Base-by-base conservation (phyloP, 2,888 invertebrate species). In the Torymus aiolomorphi region DNA sequence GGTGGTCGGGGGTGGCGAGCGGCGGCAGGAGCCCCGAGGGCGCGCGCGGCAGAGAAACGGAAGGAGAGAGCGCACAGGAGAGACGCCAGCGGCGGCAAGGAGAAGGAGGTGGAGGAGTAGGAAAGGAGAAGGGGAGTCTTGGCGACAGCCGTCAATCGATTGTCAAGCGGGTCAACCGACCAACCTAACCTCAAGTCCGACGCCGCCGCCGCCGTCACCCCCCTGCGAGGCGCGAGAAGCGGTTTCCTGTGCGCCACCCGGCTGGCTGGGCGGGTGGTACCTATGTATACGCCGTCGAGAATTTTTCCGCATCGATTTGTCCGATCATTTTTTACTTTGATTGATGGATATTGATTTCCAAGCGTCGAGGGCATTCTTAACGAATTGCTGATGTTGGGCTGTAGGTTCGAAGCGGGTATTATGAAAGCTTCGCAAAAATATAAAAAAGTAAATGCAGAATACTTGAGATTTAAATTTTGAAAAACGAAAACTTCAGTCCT, bases 101-200 rank as follows among this genome's bases (percentile, higher is more conserved):
- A 70, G 81, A 72, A 66, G 82, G 24, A 20, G 11, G 69, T 54
- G 18, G 51, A 16, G 77, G 79, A 78, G 74, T 67, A 76, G 77
- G 81, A 78, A 84, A 66, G 52, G 86, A 86, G 86, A 76, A 85
- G 86, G 86, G 87, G 86, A 87, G 88, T 90, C 89, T 90, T 89
- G 89, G 88, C 89, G 90, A 90, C 90, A 91, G 90, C 88, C 91
- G 90, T 91, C 91, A 91, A 91, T 91, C 90, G 91, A 91, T 91
- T 91, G 91, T 91, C 91, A 91, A 90, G 89, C 90, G 88, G 90
- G 90, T 90, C 89, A 90, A 87, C 87, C 87, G 85, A 89, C 90
- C 87, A 87, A 89, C 89, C 89, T 85, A 83, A 88, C 88, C 88
- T 83, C 84, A 84, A 84, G 82, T 84, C 83, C 83, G 82, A 81